These are phyloP conservation scores for Tinamus major DNA, from an alignment of 2,797 vertebrate species.

Conservation along the genomic window DNA sequence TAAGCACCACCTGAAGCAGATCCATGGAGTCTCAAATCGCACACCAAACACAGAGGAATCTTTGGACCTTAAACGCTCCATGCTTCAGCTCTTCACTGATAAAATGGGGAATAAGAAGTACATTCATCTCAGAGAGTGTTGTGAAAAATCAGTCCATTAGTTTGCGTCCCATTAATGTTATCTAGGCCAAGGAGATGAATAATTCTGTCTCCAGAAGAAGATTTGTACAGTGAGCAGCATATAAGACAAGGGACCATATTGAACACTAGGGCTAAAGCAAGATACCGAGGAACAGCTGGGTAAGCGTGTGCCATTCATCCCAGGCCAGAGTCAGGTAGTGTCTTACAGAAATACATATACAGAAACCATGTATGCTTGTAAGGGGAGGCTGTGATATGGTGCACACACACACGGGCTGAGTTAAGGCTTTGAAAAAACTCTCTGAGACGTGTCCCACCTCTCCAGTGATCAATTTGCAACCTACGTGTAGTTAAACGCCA, in stretches of 20 bases:
- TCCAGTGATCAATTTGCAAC: background rate
- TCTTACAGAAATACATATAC: background rate
- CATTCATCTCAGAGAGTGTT: conserved; percentile 31
- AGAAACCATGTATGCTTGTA: accelerated
- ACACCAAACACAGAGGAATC: background rate
- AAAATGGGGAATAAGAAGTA: conserved; percentile 49
- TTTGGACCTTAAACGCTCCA: conserved; percentile 5
- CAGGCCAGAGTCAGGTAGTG: background rate
- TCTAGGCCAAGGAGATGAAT: conserved; percentile 62
- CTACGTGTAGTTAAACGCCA: background rate
- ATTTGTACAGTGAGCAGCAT: conserved; percentile 9
- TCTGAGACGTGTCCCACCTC: background rate
- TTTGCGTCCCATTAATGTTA: conserved; percentile 60
- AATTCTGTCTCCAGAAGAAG: conserved; percentile 46
- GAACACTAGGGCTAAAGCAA: background rate
- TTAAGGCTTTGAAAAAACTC: background rate
- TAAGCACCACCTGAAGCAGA: background rate
- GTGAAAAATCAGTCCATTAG: conserved; percentile 60
- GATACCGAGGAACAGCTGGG: background rate
- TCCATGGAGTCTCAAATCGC: background rate
- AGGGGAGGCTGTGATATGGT: background rate
- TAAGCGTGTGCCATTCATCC: background rate
- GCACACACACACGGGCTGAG: accelerated
- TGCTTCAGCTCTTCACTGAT: conserved; percentile 35
- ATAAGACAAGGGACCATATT: conserved; percentile 2